These are phyloP conservation scores for Rhabdomys pumilio DNA, from an alignment of 2,797 vertebrate species.

Conservation along the genomic window DNA sequence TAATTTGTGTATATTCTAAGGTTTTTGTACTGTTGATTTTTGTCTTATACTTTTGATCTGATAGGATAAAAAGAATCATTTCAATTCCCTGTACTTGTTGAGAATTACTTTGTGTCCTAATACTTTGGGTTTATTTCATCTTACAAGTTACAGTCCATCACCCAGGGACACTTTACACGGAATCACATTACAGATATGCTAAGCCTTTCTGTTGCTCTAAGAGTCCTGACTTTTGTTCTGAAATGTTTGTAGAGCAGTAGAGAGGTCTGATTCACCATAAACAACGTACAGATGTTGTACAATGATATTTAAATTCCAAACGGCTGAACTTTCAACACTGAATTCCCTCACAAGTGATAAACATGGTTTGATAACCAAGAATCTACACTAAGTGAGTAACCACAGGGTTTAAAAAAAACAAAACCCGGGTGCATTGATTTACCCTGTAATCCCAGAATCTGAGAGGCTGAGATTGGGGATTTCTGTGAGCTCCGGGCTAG, in stretches of 20 bases:
- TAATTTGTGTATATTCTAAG: neutral
- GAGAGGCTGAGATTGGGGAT: neutral
- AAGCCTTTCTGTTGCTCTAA: conserved; percentile 12
- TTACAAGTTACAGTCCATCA: neutral
- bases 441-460: neutral
- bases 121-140: neutral
- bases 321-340: conserved; percentile 43
- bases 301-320: conserved; percentile 54
- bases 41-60: neutral
- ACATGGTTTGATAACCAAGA: conserved; percentile 11
- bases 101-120: no score
- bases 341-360: neutral
- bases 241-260: conserved; percentile 23
- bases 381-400: conserved; percentile 30
- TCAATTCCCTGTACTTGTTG: neutral
- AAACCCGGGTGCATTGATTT: neutral
- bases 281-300: neutral
- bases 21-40: neutral
- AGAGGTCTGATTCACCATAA: conserved; percentile 8
- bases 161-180: neutral
- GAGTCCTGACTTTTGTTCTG: conserved; percentile 7
- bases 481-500: neutral
- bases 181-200: neutral
- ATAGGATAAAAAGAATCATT: neutral
- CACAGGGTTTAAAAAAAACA: neutral